Base-by-base conservation (phyloP, 2,113 vertebrate species). In the Ammodytes marinus region DNA sequence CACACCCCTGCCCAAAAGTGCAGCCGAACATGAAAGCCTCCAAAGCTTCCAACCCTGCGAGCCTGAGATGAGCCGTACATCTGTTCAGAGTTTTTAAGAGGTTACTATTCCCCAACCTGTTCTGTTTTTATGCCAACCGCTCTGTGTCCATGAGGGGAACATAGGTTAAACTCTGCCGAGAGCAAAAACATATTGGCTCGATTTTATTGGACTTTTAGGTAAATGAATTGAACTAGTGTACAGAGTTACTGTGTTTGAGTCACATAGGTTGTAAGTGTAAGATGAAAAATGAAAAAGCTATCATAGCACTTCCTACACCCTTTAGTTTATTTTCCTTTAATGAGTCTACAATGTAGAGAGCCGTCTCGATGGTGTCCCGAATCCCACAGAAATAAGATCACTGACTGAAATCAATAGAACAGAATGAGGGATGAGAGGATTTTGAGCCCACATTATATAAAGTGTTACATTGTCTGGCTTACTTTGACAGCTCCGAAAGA, bases 351-450 rank as follows among this genome's bases (percentile, higher is more conserved):
- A 86, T 77, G 77, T 66, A 66, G 49, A 83, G 67, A 43, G 60
- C 72, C 61, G 45, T 63, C 78, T 47, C 1, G 15, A 71, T 68
- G 79, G 50, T 17, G 39, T 50, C 74, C 80, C 8, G 52, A 79
- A 79, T 74, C 73, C 65, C 37, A 10, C 43, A 63, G 69, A 85
- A 84, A 89, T 79, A 79, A 82, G 66, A 86, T 73, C 83, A 70
- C 68, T 75, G 70, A 80, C 81, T 78, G 72, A 88, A 86, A 92
- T 90, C 74, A 87, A 86, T 83, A 65, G 49, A 79, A 71, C 74
- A 66, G 75, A 87, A 74, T 86, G 77, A 90, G 50, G 76, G 79
- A 85, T 74, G 82, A 88, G 79, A 70, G 74, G 79, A 71, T 69
- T 83, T 90, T 74, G 87, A 85, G 71, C 73, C 58, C 68, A 70